These are phyloP conservation scores for Drosophila mimica DNA, from an alignment of 2,888 invertebrate genomes.

Conservation along the genomic window DNA sequence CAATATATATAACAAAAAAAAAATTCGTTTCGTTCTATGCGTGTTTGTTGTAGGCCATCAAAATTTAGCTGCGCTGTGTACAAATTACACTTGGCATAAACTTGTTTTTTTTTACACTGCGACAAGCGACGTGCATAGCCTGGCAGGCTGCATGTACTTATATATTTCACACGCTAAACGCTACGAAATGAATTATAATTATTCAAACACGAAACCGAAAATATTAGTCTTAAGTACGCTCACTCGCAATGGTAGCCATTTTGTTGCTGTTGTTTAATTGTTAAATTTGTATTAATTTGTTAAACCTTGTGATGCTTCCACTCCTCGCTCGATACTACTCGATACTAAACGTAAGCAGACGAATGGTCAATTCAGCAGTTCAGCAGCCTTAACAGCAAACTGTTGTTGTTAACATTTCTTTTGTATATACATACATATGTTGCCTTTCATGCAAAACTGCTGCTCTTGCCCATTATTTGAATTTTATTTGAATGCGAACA, in stretches of 20 bases:
- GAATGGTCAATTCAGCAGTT: conserved; percentile 37
- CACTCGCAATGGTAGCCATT: conserved; percentile 50
- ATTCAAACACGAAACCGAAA: background rate
- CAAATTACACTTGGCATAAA: conserved; percentile 38
- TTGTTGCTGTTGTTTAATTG: conserved; percentile 59
- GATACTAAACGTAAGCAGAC: conserved; percentile 34
- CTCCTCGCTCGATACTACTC: conserved; percentile 48
- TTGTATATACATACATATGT: background rate
- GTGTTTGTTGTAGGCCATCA: conserved; percentile 41
- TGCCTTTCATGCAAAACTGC: background rate
- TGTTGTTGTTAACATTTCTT: conserved; percentile 13
- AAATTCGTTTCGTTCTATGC: conserved; percentile 20
- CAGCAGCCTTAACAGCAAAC: conserved; percentile 29
- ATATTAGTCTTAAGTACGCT: background rate
- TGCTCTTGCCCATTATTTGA: background rate
- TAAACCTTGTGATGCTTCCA: conserved; percentile 51
- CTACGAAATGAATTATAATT: conserved; percentile 1
- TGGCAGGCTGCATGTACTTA: conserved; percentile 12
- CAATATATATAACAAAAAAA: conserved; percentile 31
- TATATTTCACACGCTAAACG: conserved; percentile 23
- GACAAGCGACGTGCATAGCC: conserved; percentile 17
- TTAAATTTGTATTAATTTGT: conserved; percentile 50
- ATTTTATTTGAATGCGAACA: background rate
- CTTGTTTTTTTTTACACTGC: conserved; percentile 49
- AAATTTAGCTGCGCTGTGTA: conserved; percentile 43